Percentiles rank a stretch among this genome's conserved stretches.
phyloP scores from a whole-genome alignment of 2,113 vertebrate species.

The Sinocyclocheilus maitianheensis region DNA sequence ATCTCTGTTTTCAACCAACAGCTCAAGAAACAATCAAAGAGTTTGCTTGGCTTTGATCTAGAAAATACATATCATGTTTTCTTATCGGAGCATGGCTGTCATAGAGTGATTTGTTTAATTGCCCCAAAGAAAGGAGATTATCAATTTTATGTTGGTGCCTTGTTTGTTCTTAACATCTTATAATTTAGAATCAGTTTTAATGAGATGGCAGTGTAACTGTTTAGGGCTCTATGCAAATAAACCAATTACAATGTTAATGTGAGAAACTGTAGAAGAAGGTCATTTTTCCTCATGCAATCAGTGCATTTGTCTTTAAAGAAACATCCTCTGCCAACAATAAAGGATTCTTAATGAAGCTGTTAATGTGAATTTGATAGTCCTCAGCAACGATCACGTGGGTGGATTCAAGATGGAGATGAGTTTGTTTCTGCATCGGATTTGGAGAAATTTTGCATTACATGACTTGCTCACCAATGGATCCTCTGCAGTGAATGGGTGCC shows the following conservation, averaged over 20 bases:
- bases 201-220: constrained; percentile 25
- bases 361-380: not conserved
- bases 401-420: too few relatives aligned
- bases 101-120: constrained; percentile 46
- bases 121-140: constrained; percentile 50
- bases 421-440: too few relatives aligned
- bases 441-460: too few relatives aligned
- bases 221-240: constrained; percentile 59
- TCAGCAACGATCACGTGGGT: not conserved
- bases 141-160: constrained; percentile 36
- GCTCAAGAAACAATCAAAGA: constrained; percentile 58
- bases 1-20: constrained; percentile 46
- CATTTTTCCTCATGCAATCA: constrained; percentile 31
- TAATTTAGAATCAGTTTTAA: constrained; percentile 38
- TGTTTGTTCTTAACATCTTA: constrained; percentile 50
- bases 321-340: not conserved
- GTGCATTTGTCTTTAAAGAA: not conserved
- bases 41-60: constrained; percentile 45
- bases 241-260: constrained; percentile 52
- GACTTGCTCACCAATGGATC: too few relatives aligned
- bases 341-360: not conserved
- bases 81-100: constrained; percentile 37
- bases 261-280: constrained; percentile 31
- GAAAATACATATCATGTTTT: constrained; percentile 30
- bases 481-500: too few relatives aligned